These are phyloP conservation scores for Mellilla xanthometata DNA, from an alignment of 2,888 invertebrate genomes.

Conservation along the genomic window DNA sequence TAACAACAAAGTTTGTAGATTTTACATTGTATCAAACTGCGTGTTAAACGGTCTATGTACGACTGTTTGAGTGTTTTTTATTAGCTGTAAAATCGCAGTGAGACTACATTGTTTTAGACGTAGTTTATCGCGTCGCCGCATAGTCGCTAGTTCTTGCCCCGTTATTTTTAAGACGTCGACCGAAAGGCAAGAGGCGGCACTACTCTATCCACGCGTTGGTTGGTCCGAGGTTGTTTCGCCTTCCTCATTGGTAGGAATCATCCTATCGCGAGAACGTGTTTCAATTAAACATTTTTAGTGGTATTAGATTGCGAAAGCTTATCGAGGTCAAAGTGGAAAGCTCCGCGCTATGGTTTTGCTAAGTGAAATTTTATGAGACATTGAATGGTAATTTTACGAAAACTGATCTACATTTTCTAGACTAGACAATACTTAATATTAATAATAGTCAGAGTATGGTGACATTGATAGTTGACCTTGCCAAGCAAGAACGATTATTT, in stretches of 20 bases:
- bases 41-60: not conserved
- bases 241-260: constrained; percentile 17
- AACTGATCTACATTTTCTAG: no score
- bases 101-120: not conserved
- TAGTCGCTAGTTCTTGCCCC: constrained; percentile 28
- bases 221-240: constrained; percentile 13
- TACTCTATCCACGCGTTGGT: constrained; percentile 38
- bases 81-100: constrained; percentile 2
- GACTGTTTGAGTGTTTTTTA: not conserved
- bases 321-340: not conserved
- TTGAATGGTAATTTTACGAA: no score
- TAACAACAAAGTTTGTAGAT: constrained; percentile 12
- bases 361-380: not conserved
- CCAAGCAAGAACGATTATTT: no score
- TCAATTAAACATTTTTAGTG: not conserved
- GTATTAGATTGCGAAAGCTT: not conserved
- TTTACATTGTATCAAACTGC: not conserved
- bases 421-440: no score
- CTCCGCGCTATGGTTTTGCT: not conserved
- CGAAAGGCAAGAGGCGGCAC: constrained; percentile 43
- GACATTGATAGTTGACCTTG: no score
- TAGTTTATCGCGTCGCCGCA: not conserved
- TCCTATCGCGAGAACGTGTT: constrained; percentile 11
- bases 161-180: constrained; percentile 38
- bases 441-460: no score